Base-by-base conservation (phyloP, 37 sponge, comb jelly and placozoan species). In the Chondrilla cf. caribensis region DNA sequence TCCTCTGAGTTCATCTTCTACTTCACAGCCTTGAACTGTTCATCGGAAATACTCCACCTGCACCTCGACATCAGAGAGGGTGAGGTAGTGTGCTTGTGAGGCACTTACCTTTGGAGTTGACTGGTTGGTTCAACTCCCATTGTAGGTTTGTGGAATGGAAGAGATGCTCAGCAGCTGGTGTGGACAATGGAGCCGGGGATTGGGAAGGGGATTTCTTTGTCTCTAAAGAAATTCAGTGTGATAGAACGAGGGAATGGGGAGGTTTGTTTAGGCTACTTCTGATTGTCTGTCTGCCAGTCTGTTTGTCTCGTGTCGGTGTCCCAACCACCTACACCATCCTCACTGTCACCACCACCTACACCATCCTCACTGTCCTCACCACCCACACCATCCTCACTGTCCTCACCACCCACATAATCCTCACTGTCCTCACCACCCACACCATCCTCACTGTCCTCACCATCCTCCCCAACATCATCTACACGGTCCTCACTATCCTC, bases 361-460 rank as follows among this genome's bases (percentile, higher is more conserved):
- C 57, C 33, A 41, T 42, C 9, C 25, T 67, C 25, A 32, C 62
- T 64, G 84, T 58, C 55, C 84, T 1, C 33, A 87, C 21, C 67
- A 86, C 2, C 25, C 83, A 7, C 64, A 28, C 64, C 64, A n/a
- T 60, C 64, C 64, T 19, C 64, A 9, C 64, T 26, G 19, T 19
- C 64, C 9, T n/a, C 64, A 21, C 64, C 29, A 22, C 64, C 64
- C 29, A 7, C 64, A 22, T n/a, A 22, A 5, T n/a, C 64, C 64
- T 7, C 64, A 21, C 64, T 26, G 15, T 17, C 57, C 17, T n/a
- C n/a, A n/a, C n/a, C n/a, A n/a, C 64, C 9, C 64, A 22, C 64
- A 5, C 64, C 64, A 22, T 15, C 28, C 76, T 93, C 66, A 55
- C 81, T 0, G 37, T 87, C 31, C 67, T 89, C 29, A 5, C 64